Evolutionary conservation across 2,797 vertebrate species (phyloP), one percentile per base, ranked within the genome.

Genomic region (Hapalemur alaotrensis): DNA sequence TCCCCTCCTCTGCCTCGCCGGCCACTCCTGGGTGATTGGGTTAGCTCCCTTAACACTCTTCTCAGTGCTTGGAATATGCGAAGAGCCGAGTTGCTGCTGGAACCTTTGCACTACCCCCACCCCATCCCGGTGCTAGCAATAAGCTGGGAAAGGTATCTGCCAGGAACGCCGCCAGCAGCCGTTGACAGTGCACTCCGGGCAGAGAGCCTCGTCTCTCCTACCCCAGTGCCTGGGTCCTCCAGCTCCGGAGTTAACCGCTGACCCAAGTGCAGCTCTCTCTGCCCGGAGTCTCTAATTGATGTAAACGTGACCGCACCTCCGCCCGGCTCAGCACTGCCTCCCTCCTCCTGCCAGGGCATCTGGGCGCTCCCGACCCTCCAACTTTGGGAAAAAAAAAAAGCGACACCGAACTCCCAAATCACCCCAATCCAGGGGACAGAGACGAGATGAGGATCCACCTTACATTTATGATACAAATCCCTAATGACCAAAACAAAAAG

Each of bases 261-360:
- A 96, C 96, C 93, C 91, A 79, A 88, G 79, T 61, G 90, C 18
- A 95, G 90, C 84, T 94, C 82, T 78, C 72, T 96, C 52, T 82
- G 93, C 82, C 93, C 92, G 10, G 84, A 67, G 70, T 88, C 81
- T 93, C 89, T 93, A 92, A 97, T 89, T 76, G 93, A 96, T 97
- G 95, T 18, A 87, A 95, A 93, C 35, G 25, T 28, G 97, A 96
- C 94, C 88, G 79, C 87, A 93, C 70, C 83, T 43, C 15, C 13
- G 41, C 61, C 25, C 14, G 20, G 48, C 67, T 61, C 61, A 54
- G 46, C 52, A 32, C 69, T 76, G 46, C 46, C 79, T 88, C 30
- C 43, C 63, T 48, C 75, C 35, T 69, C 52, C 65, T 72, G 9
- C 52, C 63, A 22, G 14, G 50, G 63, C 86, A 25, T 38, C 70